Evolutionary conservation across 2,113 vertebrate genomes (phyloP).

Genomic region (Panurus biarmicus): DNA sequence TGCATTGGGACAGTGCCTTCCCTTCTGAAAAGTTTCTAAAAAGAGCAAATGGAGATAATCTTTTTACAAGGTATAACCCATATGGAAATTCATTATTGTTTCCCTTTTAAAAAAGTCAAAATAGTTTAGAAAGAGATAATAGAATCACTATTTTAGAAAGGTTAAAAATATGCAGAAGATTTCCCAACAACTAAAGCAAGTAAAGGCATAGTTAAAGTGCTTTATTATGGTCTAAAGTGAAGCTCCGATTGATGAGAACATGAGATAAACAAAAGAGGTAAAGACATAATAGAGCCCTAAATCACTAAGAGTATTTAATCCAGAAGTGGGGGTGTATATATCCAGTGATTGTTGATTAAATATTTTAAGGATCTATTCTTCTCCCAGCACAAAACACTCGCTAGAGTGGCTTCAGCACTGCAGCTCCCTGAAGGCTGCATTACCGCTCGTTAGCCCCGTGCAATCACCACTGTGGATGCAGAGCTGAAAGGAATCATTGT

Average conservation of each 20-base stretch:
- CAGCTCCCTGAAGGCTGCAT: not conserved
- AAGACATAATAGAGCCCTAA: not conserved
- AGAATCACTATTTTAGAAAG: not conserved
- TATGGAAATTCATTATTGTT: constrained; percentile 62
- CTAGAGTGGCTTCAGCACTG: not conserved
- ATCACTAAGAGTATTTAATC: not conserved
- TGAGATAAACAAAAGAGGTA: constrained; percentile 17
- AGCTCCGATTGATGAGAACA: not conserved
- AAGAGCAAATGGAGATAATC: constrained; percentile 66
- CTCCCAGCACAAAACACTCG: not conserved
- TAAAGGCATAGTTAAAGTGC: not conserved
- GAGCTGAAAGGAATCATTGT: constrained; percentile 24
- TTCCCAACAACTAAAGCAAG: not conserved
- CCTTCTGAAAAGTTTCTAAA: constrained; percentile 60
- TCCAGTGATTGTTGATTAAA: not conserved
- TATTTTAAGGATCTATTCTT: constrained; percentile 24
- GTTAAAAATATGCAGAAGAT: not conserved
- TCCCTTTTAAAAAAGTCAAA: not conserved
- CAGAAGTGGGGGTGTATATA: not conserved
- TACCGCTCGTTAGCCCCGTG: not conserved
- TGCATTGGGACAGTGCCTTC: constrained; percentile 65
- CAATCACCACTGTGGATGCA: not conserved
- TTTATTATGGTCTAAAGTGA: not conserved
- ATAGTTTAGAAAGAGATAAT: constrained; percentile 20
- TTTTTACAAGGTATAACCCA: constrained; percentile 67